Evolutionary conservation across 2,888 invertebrate species (phyloP), one percentile per base, ranked within the genome.

Genomic region (Erebia ligea): DNA sequence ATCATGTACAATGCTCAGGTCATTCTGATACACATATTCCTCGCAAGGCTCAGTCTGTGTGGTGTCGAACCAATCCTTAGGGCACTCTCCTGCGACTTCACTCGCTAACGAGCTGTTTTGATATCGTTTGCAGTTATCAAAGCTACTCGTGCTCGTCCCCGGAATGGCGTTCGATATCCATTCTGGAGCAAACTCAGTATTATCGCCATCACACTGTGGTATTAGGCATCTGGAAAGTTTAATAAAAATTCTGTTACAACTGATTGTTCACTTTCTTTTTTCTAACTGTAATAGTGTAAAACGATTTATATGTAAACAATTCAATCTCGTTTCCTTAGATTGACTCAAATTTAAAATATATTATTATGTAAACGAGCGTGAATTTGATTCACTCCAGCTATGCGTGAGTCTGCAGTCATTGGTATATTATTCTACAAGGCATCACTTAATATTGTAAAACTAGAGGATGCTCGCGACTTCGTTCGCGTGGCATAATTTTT

Each of bases 81-180:
- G 91, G 42, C 92, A 92, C 61, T 83, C 82, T 13, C 75, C 83
- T 0, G 40, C 58, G 5, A 58, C 73, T 11, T 71, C 64, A 2
- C 72, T n/a, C 13, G 45, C 52, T 21, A 64, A 58, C 0, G 80
- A 81, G 70, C 79, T 77, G 78, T 87, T 86, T 13, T 74, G 78
- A 73, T 76, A 93, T 11, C 86, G 82, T 63, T 76, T 78, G 77
- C 92, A 92, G 71, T 83, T 82, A 19, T 88, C 90, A 74, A 91
- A 89, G 4, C 79, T 80, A n/a, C 67, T 76, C 0, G 58, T 19
- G 45, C 83, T 83, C 0, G 82, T 79, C 2, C 80, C 83, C 1
- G 87, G 87, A 25, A 92, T 83, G 0, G 92, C 92, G 72, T 87
- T 84, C 1, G 82, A 75, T 0, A 89, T 72, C 92, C 92, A 92